Conservation (phyloP, 2,888 invertebrate species). For the Pyralis farinalis region DNA sequence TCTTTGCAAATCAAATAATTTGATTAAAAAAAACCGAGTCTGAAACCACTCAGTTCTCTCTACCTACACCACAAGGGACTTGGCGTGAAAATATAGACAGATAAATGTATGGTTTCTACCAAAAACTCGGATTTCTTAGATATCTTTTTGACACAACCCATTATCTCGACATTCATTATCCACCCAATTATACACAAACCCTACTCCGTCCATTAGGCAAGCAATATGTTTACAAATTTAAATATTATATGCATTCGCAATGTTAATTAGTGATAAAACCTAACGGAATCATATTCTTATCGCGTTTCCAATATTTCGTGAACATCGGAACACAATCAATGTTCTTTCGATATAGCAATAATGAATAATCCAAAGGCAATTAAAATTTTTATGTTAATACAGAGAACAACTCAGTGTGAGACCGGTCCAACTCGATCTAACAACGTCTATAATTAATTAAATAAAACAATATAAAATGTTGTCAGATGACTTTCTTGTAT, state of each 20-base stretch:
- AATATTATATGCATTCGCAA: slow-evolving; percentile 33
- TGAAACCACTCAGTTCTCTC: no score
- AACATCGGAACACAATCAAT: slow-evolving; percentile 32
- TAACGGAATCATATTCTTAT: slow-evolving; percentile 26
- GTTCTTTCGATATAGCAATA: slow-evolving; percentile 42
- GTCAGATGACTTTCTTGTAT: slow-evolving; percentile 32
- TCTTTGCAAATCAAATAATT: no score
- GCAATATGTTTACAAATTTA: slow-evolving; percentile 21
- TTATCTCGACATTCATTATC: no score
- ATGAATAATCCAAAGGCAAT: slow-evolving; percentile 52
- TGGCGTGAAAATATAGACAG: no score
- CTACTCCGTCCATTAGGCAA: slow-evolving; percentile 6
- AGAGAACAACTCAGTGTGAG: slow-evolving; percentile 34
- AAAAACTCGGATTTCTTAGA: no score
- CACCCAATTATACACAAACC: no score
- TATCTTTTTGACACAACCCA: no score
- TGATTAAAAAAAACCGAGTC: no score
- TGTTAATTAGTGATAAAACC: slow-evolving; percentile 38
- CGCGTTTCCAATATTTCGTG: slow-evolving; percentile 17
- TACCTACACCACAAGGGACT: no score
- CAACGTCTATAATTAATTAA: slow-evolving; percentile 51
- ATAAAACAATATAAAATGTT: slow-evolving; percentile 56
- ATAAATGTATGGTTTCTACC: no score
- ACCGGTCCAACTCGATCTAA: slow-evolving; percentile 39
- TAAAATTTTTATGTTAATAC: slow-evolving; percentile 73